These are phyloP conservation scores for Spisula subtruncata DNA, from an alignment of 2,888 invertebrate genomes.

Conservation along the genomic window DNA sequence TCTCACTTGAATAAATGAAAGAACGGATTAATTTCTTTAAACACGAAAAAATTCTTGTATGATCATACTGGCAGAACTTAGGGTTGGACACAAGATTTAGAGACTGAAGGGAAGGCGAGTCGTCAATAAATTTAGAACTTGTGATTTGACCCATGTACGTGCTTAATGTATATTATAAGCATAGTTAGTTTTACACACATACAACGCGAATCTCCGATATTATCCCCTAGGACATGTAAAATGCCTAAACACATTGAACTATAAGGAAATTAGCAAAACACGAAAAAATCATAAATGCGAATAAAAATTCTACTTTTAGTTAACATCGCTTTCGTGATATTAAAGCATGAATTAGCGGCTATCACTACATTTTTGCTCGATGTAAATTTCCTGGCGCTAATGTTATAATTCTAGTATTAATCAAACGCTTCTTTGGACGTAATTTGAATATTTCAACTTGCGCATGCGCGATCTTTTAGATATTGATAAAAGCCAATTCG, in stretches of 20 bases:
- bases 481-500: not conserved
- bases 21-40: not conserved
- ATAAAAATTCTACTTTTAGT: not conserved
- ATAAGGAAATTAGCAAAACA: too few relatives aligned
- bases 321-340: not conserved
- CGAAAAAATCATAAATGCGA: too few relatives aligned
- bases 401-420: not conserved
- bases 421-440: not conserved
- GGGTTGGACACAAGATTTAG: too few relatives aligned
- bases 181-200: too few relatives aligned
- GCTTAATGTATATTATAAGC: too few relatives aligned
- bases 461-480: not conserved
- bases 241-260: too few relatives aligned
- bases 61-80: too few relatives aligned
- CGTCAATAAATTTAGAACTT: too few relatives aligned
- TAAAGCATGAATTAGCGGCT: not conserved
- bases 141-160: too few relatives aligned
- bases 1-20: not conserved
- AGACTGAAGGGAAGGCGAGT: too few relatives aligned
- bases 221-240: too few relatives aligned
- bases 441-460: constrained; percentile 16
- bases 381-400: not conserved
- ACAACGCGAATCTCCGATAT: too few relatives aligned
- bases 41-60: not conserved
- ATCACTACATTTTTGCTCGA: not conserved